phyloP scores from a whole-genome alignment of 2,797 vertebrate genomes.

The Tachyglossus aculeatus region DNA sequence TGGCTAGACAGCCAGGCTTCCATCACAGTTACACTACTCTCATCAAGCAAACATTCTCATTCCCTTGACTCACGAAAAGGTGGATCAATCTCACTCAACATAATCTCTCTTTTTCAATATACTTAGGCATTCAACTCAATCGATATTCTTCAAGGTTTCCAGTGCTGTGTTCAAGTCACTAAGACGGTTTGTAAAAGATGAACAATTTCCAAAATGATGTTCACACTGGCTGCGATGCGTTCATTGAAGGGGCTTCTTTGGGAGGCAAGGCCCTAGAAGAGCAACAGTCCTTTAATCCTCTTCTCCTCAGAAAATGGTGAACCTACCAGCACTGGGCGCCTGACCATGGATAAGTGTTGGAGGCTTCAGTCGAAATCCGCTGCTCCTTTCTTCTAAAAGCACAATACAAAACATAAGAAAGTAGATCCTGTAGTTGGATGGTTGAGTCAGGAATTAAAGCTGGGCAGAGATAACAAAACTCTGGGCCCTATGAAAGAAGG shows the following conservation, averaged over 20 bases:
- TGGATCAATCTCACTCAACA: no score
- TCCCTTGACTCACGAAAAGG: no score
- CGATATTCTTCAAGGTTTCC: background rate
- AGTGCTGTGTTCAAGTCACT: background rate
- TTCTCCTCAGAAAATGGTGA: background rate
- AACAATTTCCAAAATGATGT: no score
- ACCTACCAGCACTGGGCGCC: conserved; percentile 93
- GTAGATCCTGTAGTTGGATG: background rate
- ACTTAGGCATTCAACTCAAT: no score
- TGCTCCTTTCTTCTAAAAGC: conserved; percentile 91
- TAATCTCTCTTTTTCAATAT: no score
- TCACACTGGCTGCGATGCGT: no score
- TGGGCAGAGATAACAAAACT: background rate
- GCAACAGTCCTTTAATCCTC: background rate
- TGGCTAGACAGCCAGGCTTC: no score
- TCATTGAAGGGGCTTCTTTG: background rate
- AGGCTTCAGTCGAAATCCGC: conserved; percentile 95
- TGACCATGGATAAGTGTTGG: conserved; percentile 97
- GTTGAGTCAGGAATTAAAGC: background rate
- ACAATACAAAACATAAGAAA: conserved; percentile 29
- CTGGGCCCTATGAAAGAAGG: background rate
- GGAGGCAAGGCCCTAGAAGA: background rate
- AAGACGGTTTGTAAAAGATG: background rate
- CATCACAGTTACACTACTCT: no score
- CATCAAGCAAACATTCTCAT: no score